phyloP scores from a whole-genome alignment of 2,797 vertebrate species.

The Anguilla anguilla region DNA sequence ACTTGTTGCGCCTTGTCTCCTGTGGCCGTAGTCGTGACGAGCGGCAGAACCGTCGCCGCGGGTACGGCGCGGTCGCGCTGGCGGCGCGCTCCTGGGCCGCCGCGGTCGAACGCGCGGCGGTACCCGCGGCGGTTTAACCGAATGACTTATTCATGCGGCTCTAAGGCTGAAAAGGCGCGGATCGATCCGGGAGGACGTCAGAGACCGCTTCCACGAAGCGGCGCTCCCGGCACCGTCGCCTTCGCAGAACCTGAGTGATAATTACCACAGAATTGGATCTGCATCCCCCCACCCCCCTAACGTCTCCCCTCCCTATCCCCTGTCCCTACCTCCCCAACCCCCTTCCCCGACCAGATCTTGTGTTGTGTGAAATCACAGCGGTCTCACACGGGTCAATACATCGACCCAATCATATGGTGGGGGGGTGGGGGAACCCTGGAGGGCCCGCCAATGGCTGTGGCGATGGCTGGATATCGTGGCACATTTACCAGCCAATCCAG shows the following conservation, averaged over 20 bases:
- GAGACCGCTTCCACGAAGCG: neutral
- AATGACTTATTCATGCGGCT: conserved; percentile 8
- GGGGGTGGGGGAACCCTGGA: neutral
- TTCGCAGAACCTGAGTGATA: neutral
- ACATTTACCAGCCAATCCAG: neutral
- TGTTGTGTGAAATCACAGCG: neutral
- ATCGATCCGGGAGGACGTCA: conserved; percentile 3
- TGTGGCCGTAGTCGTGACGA: neutral
- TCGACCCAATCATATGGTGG: neutral
- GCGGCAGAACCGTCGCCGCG: neutral
- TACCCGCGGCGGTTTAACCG: neutral
- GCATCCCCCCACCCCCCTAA: neutral
- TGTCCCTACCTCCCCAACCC: neutral
- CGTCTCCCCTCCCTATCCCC: neutral
- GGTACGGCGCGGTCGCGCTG: neutral
- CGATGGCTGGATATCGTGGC: neutral
- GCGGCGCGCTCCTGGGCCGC: neutral
- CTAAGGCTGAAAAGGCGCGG: neutral
- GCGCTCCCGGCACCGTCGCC: neutral
- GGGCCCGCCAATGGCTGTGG: neutral
- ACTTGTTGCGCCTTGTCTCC: neutral
- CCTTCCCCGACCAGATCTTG: neutral
- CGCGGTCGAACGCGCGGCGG: neutral
- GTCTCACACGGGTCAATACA: neutral
- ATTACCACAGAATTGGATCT: neutral